A percentile compares a stretch with the other conserved stretches of the same genome.
Conservation (phyloP, 2,113 vertebrate genomes). For the Phoxinus phoxinus region DNA sequence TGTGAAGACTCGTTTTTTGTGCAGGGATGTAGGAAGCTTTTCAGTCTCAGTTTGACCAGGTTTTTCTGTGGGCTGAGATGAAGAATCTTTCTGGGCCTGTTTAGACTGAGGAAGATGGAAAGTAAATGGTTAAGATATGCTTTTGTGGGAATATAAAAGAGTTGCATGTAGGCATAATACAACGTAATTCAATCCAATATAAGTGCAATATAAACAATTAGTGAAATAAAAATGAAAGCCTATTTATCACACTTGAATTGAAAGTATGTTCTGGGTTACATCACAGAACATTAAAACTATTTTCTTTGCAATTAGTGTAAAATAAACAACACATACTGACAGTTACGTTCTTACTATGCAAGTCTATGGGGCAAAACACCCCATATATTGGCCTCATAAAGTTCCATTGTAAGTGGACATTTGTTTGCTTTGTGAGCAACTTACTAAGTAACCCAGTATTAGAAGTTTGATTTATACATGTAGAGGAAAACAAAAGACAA, state of each 20-base stretch:
- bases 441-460: not conserved
- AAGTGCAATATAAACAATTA: not conserved
- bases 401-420: not conserved
- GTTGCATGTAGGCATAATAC: not conserved
- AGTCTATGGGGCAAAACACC: not conserved
- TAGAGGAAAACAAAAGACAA: not conserved
- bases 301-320: not conserved
- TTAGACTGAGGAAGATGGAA: conserved; percentile 58
- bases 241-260: not conserved
- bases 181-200: not conserved
- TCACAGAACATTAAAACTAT: not conserved
- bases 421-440: not conserved
- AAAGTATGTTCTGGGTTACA: not conserved
- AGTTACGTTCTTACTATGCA: not conserved
- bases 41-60: conserved; percentile 51
- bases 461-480: not conserved
- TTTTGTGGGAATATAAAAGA: not conserved
- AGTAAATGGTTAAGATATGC: not conserved
- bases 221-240: not conserved
- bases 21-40: conserved; percentile 40
- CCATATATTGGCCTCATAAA: not conserved
- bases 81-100: conserved; percentile 61
- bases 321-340: not conserved
- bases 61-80: conserved; percentile 35
- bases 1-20: conserved; percentile 55